Conservation (phyloP, 1,140 invertebrate species). For the Neomicropteryx cornuta region DNA sequence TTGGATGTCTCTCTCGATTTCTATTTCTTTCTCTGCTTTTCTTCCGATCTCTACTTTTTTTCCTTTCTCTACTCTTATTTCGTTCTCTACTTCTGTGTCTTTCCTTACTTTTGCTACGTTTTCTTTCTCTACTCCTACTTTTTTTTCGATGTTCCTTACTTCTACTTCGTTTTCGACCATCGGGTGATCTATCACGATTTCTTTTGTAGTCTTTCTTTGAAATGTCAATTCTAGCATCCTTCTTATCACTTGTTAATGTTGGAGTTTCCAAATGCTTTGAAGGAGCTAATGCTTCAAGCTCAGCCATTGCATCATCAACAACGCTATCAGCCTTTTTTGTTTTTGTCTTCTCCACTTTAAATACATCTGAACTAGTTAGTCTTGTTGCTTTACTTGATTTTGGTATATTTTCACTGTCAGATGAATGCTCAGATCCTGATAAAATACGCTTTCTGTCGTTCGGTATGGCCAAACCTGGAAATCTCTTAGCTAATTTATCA, state of each 20-base stretch:
- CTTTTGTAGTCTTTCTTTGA: conserved; percentile 24
- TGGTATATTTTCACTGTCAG: conserved; percentile 25
- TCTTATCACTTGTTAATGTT: conserved; percentile 14
- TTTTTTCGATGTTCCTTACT: conserved; percentile 16
- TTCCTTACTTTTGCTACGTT: conserved; percentile 22
- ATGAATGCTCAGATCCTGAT: conserved; percentile 28
- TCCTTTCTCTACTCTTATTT: conserved; percentile 13
- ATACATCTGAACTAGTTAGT: conserved; percentile 33
- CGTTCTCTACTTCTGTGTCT: conserved; percentile 18
- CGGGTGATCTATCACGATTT: conserved; percentile 21
- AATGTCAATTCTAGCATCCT: conserved; percentile 22
- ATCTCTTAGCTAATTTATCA: conserved; percentile 60
- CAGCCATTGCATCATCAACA: conserved; percentile 76
- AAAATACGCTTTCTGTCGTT: conserved; percentile 57
- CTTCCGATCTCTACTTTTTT: conserved; percentile 13
- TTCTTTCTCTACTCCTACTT: conserved; percentile 15
- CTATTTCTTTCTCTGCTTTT: conserved; percentile 17
- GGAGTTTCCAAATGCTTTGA: conserved; percentile 24
- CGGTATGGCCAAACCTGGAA: conserved; percentile 83
- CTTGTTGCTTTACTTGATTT: conserved; percentile 22
- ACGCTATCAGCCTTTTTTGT: conserved; percentile 33
- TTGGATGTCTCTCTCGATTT: conserved; percentile 23
- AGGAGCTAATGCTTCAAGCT: conserved; percentile 79
- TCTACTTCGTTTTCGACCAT: conserved; percentile 21
- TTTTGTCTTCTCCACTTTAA: conserved; percentile 29